Evolutionary conservation across 2,113 vertebrate genomes (phyloP).

Genomic region (Chaetodon auriga): DNA sequence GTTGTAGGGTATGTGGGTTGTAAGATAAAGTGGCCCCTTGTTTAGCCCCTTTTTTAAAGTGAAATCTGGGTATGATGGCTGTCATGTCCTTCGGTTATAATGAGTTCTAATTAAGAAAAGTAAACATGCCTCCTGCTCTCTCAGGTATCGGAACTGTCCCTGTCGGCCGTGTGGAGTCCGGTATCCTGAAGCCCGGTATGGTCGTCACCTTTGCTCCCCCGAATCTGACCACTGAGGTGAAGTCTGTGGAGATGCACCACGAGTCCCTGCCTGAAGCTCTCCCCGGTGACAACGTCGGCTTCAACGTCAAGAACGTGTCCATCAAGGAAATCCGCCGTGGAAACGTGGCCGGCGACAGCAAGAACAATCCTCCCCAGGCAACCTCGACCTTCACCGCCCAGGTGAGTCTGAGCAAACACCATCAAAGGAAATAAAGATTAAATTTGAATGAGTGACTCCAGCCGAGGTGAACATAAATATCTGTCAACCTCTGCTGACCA

Average conservation of each 20-base stretch:
- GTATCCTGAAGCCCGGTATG: conserved; percentile 83
- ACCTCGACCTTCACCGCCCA: conserved; percentile 84
- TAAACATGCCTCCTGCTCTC: too few species aligned
- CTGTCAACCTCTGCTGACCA: too few species aligned
- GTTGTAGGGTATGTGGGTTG: too few species aligned
- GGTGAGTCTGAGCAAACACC: conserved; percentile 66
- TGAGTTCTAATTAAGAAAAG: too few species aligned
- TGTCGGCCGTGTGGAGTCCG: conserved; percentile 87
- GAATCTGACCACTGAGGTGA: conserved; percentile 86
- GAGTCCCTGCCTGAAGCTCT: conserved; percentile 83
- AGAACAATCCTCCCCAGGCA: conserved; percentile 85
- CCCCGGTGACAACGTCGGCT: conserved; percentile 86
- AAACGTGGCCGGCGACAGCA: conserved; percentile 87
- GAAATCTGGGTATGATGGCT: too few species aligned
- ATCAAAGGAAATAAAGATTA: too few species aligned
- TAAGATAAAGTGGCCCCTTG: too few species aligned
- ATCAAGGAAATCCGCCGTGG: conserved; percentile 88
- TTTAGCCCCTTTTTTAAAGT: too few species aligned
- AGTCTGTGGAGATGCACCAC: conserved; percentile 89
- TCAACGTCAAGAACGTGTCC: conserved; percentile 88
- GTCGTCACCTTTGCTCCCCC: conserved; percentile 86
- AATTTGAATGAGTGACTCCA: too few species aligned
- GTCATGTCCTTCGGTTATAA: too few species aligned
- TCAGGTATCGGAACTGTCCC: conserved; percentile 87
- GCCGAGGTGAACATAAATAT: too few species aligned